Evolutionary conservation across 2,888 invertebrate species (phyloP).

Genomic region (Zeuzera pyrina): DNA sequence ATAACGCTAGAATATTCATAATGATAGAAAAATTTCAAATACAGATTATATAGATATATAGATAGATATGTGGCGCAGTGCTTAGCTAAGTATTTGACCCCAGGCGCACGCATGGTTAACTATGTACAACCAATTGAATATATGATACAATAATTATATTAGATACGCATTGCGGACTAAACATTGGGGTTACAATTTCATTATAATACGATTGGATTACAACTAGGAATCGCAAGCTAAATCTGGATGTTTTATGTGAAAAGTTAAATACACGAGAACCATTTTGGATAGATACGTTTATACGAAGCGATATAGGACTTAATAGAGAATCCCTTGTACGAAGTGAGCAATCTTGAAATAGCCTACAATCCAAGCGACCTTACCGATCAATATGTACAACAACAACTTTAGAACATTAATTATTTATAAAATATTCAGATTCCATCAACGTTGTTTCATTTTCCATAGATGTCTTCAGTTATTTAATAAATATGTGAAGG

Average conservation of each 20-base stretch:
- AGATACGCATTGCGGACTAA: constrained; percentile 36
- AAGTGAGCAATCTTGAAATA: constrained; percentile 66
- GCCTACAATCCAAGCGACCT: constrained; percentile 61
- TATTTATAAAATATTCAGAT: constrained; percentile 28
- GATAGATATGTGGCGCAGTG: constrained; percentile 68
- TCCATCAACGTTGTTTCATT: constrained; percentile 9
- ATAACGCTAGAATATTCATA: constrained; percentile 62
- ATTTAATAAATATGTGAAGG: no score
- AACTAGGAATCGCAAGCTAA: constrained; percentile 64
- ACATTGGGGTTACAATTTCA: constrained; percentile 31
- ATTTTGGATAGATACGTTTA: constrained; percentile 54
- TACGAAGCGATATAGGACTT: constrained; percentile 66
- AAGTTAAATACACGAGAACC: constrained; percentile 49
- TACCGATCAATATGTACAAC: constrained; percentile 51
- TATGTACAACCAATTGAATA: constrained; percentile 50
- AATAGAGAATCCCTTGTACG: constrained; percentile 66
- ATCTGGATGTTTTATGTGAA: constrained; percentile 53
- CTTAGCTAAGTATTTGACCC: constrained; percentile 48
- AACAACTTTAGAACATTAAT: constrained; percentile 47
- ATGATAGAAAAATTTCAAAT: constrained; percentile 62
- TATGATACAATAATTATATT: constrained; percentile 38
- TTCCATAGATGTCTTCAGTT: no score
- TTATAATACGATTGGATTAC: constrained; percentile 40
- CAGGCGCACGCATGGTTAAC: constrained; percentile 42
- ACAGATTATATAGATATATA: constrained; percentile 53